Evolutionary conservation across 2,113 vertebrate genomes (phyloP).

Genomic region (Pardalotus punctatus): DNA sequence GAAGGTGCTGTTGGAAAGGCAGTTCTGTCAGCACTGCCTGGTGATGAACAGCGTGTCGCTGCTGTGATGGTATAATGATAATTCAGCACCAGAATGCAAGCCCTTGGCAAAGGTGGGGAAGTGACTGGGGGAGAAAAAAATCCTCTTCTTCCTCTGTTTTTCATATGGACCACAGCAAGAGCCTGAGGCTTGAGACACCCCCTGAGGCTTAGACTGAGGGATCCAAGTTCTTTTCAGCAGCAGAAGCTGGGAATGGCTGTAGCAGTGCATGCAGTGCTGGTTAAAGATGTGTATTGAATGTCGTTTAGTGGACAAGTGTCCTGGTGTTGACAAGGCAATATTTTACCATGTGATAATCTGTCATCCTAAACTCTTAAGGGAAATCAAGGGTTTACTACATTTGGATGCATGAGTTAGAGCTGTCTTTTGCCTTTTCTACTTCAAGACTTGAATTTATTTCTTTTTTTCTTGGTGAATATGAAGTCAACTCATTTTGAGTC

Average conservation of each 20-base stretch:
- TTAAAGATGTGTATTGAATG: neutral
- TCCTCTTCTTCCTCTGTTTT: neutral
- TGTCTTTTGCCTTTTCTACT: neutral
- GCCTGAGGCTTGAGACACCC: neutral
- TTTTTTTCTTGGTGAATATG: neutral
- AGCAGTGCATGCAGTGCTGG: neutral
- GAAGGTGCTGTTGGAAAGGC: neutral
- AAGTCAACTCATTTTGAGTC: conserved; percentile 38
- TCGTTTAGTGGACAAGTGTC: neutral
- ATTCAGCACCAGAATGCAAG: neutral
- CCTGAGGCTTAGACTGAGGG: neutral
- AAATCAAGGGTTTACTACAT: neutral
- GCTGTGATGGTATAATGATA: neutral
- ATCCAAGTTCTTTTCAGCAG: neutral
- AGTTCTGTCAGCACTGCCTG: neutral
- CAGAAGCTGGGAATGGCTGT: neutral
- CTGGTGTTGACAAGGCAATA: neutral
- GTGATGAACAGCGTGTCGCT: neutral
- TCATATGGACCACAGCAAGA: neutral
- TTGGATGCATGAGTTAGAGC: neutral
- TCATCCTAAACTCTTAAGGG: neutral
- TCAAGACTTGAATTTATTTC: neutral
- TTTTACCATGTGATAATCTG: neutral
- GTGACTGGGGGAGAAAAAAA: neutral
- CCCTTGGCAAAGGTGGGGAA: neutral